Base-by-base conservation (phyloP, 2,888 invertebrate species). In the Ferdinandea cuprea region DNA sequence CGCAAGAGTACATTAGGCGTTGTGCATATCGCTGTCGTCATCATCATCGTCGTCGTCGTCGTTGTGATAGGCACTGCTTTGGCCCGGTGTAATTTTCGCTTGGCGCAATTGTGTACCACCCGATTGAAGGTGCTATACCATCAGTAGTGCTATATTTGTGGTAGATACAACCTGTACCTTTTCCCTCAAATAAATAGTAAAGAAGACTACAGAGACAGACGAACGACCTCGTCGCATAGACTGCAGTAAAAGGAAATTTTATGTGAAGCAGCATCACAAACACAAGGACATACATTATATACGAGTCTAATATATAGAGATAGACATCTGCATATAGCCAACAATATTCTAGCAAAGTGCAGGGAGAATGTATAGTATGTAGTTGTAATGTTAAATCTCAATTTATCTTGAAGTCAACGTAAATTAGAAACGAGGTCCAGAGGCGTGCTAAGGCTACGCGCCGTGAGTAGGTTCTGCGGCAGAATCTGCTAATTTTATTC, bases 391-490 rank as follows among this genome's bases (percentile, higher is more conserved):
- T 69, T 69, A 76, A 76, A 81, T 81, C 65, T 71, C 65, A 81
- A 77, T 77, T 77, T 71, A 81, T 76, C 77, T 71, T 66, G 66
- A 76, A 77, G 80, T 58, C 52, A 71, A 81, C 40, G 71, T 66
- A 61, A 81, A 81, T 77, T 71, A 81, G 81, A 81, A 71, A 77
- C 76, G 59, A 65, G 77, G 77, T 81, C 65, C 77, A 81, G 65
- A 32, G 48, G 59, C 59, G 58, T 65, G 30, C 17, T 65, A 13
- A 3, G 28, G 19, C 40, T 59, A 59, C 25, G 37, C 65, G 46
- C 65, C 13, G 3, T 46, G 40, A 61, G 54, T 46, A 50, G 80
- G 30, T 69, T 54, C 52, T 15, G 50, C 19, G 11, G 69, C 25
- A 77, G 58, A 50, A n/a, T 48, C 58, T 54, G 65, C 77, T 81